phyloP scores from a whole-genome alignment of 2,888 invertebrate species.

The Agrotis clavis region DNA sequence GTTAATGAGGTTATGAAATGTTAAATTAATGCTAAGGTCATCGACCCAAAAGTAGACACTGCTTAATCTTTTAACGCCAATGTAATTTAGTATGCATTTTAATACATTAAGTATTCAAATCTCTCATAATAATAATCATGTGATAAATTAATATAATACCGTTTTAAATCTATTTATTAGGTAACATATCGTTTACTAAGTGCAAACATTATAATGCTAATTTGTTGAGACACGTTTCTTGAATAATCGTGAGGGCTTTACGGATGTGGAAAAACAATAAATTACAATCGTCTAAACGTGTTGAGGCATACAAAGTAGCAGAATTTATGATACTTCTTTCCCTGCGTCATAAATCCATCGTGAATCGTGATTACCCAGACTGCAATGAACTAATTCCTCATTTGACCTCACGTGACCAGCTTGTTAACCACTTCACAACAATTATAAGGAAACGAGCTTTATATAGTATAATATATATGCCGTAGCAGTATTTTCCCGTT shows the following conservation, averaged over 20 bases:
- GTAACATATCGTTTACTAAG: constrained; percentile 30
- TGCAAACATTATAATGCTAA: constrained; percentile 55
- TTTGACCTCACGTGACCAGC: constrained; percentile 44
- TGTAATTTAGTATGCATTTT: constrained; percentile 21
- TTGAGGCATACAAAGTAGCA: constrained; percentile 28
- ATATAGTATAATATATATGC: constrained; percentile 42
- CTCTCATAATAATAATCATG: constrained; percentile 24
- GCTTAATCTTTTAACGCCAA: constrained; percentile 4
- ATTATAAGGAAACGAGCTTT: constrained; percentile 47
- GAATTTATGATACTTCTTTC: constrained; percentile 32
- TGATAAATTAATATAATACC: constrained; percentile 39
- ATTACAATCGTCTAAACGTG: constrained; percentile 33
- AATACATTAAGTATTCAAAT: constrained; percentile 38
- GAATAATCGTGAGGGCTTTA: constrained; percentile 55
- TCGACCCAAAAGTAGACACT: constrained; percentile 30
- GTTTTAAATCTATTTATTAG: constrained; percentile 58
- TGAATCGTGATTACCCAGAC: constrained; percentile 39
- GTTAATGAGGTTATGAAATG: constrained; percentile 7
- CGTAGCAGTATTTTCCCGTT: constrained; percentile 53
- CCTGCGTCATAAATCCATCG: constrained; percentile 44
- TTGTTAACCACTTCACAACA: constrained; percentile 34
- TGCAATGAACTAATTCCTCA: constrained; percentile 41
- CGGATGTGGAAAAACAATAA: constrained; percentile 49
- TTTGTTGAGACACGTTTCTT: constrained; percentile 43
- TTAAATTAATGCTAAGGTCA: constrained; percentile 22